Evolutionary conservation across 2,113 vertebrate genomes (phyloP).

Genomic region (Chunga burmeisteri): DNA sequence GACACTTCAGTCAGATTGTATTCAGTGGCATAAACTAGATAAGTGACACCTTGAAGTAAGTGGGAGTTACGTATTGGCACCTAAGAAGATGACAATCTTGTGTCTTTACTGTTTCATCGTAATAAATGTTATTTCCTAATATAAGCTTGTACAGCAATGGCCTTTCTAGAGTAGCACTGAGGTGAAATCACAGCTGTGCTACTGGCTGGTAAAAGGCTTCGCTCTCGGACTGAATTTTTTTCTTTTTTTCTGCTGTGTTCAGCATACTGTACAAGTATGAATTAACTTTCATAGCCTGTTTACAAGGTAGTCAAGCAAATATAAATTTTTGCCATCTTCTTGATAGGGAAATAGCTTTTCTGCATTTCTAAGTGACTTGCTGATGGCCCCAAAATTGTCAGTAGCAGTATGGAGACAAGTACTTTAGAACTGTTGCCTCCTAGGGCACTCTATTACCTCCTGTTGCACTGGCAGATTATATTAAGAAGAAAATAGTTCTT

Average conservation of each 20-base stretch:
- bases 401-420: not conserved
- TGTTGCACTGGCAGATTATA: not conserved
- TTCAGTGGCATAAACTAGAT: not conserved
- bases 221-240: too few relatives aligned
- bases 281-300: not conserved
- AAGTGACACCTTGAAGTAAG: not conserved
- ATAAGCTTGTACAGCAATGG: not conserved
- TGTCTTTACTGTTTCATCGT: not conserved
- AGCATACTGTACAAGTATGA: not conserved
- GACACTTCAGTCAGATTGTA: not conserved
- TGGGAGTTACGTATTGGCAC: not conserved
- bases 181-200: not conserved
- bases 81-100: not conserved
- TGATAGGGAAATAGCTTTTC: not conserved
- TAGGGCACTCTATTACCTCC: not conserved
- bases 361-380: not conserved
- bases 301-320: conserved; percentile 10
- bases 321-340: not conserved
- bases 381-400: not conserved
- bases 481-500: not conserved
- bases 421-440: not conserved
- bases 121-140: not conserved
- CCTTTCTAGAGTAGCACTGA: not conserved
- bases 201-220: not conserved
- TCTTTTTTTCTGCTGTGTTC: not conserved